Percentiles rank a stretch among this genome's conserved stretches.
These are phyloP conservation scores for Macrotus californicus DNA, from an alignment of 2,113 vertebrate genomes.

Conservation along the genomic window DNA sequence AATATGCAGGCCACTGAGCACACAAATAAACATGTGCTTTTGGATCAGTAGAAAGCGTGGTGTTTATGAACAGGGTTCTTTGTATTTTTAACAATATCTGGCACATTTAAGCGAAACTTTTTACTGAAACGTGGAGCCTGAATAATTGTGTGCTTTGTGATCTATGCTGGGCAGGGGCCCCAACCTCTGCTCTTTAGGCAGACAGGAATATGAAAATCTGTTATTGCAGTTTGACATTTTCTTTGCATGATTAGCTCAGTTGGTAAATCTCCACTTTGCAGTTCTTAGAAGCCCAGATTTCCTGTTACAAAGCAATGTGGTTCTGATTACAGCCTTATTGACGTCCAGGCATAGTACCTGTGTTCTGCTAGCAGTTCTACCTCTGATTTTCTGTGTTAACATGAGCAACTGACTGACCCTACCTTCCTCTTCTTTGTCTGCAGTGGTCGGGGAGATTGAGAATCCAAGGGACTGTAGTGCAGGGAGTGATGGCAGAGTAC, in stretches of 20 bases:
- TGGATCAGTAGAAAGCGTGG: conserved; percentile 66
- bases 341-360: conserved; percentile 28
- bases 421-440: not conserved
- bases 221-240: conserved; percentile 60
- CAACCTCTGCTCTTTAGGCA: conserved; percentile 38
- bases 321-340: conserved; percentile 59
- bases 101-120: conserved; percentile 46
- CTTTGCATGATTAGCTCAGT: conserved; percentile 59
- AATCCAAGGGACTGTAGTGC: not conserved
- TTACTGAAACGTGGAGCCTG: conserved; percentile 46
- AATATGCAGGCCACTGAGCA: conserved; percentile 74
- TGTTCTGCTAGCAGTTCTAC: not conserved
- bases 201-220: conserved; percentile 55
- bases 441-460: not conserved
- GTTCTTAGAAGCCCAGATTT: conserved; percentile 59
- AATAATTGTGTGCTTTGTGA: conserved; percentile 51
- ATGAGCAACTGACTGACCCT: not conserved
- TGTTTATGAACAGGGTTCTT: conserved; percentile 63
- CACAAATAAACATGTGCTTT: conserved; percentile 74
- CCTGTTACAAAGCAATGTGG: conserved; percentile 50
- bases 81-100: conserved; percentile 65
- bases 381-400: not conserved
- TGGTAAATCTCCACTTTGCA: conserved; percentile 62
- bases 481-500: not conserved
- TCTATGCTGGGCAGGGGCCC: conserved; percentile 2